A percentile compares a stretch with the other conserved stretches of the same genome.
These are phyloP conservation scores for Colletes latitarsis DNA, from an alignment of 1,140 invertebrate species.

Conservation along the genomic window DNA sequence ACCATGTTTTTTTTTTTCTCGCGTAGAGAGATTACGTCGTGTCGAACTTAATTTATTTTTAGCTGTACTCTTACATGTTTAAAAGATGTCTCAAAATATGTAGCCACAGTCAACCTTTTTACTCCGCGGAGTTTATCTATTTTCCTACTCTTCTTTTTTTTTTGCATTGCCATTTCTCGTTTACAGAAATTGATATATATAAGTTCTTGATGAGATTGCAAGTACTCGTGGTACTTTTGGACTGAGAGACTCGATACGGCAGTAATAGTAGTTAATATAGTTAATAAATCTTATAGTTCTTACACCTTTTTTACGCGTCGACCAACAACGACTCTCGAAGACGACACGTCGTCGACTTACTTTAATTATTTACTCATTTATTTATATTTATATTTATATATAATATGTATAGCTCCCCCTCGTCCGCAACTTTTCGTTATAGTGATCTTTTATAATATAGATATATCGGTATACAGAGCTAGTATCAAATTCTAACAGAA, in stretches of 20 bases:
- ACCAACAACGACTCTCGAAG: constrained; percentile 23
- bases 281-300: constrained; percentile 35
- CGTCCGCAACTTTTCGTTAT: constrained; percentile 49
- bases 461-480: constrained; percentile 65
- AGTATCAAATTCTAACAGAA: constrained; percentile 68
- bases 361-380: constrained; percentile 50
- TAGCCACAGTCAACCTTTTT: constrained; percentile 51
- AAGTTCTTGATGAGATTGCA: constrained; percentile 34
- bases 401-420: constrained; percentile 46
- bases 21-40: constrained; percentile 11
- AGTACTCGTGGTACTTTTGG: constrained; percentile 44
- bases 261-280: constrained; percentile 51
- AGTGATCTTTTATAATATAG: constrained; percentile 60
- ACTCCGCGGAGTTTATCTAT: constrained; percentile 12
- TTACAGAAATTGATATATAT: constrained; percentile 33
- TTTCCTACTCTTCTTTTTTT: constrained; percentile 18
- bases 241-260: constrained; percentile 63
- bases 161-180: not conserved
- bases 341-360: constrained; percentile 38
- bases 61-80: constrained; percentile 19
- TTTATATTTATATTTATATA: constrained; percentile 50
- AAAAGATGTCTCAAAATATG: constrained; percentile 67
- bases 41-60: constrained; percentile 25
- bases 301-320: constrained; percentile 20
- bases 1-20: constrained; percentile 9